Percentiles rank a stretch among this genome's conserved stretches.
Evolutionary conservation across 1,140 invertebrate genomes (phyloP).

Genomic region (Hydropsyche tenuis): DNA sequence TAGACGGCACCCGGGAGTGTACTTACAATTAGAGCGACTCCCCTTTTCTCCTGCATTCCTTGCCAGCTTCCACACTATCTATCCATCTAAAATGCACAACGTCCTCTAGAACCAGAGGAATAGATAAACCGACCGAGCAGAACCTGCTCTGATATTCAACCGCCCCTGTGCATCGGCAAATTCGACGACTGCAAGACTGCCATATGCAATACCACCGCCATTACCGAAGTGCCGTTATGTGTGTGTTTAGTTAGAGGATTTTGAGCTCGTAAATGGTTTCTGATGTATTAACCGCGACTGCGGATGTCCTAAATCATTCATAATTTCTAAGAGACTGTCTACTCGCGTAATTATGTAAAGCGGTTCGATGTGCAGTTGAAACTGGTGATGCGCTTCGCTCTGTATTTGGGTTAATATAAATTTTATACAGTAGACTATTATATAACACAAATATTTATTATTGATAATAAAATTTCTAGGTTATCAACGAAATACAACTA

Average conservation of each 20-base stretch:
- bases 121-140: constrained; percentile 32
- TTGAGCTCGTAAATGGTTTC: constrained; percentile 22
- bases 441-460: too few species aligned
- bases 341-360: too few species aligned
- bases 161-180: constrained; percentile 17
- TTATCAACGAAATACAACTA: too few species aligned
- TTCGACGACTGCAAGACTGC: constrained; percentile 14
- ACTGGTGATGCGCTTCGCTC: too few species aligned
- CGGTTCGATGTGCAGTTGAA: too few species aligned
- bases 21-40: constrained; percentile 62
- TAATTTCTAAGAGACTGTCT: constrained; percentile 4
- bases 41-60: too few species aligned
- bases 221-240: too few species aligned
- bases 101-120: constrained; percentile 53
- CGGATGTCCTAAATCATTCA: constrained; percentile 27
- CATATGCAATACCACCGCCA: background rate
- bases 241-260: too few species aligned
- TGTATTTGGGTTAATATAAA: too few species aligned
- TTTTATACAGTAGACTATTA: too few species aligned
- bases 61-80: too few species aligned
- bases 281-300: constrained; percentile 23
- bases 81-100: constrained; percentile 57
- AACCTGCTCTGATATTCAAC: constrained; percentile 12
- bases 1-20: constrained; percentile 61
- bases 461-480: too few species aligned